A percentile compares a stretch with the other conserved stretches of the same genome.
Conservation (phyloP, 1,140 invertebrate species). For the Melitaea cinxia region DNA sequence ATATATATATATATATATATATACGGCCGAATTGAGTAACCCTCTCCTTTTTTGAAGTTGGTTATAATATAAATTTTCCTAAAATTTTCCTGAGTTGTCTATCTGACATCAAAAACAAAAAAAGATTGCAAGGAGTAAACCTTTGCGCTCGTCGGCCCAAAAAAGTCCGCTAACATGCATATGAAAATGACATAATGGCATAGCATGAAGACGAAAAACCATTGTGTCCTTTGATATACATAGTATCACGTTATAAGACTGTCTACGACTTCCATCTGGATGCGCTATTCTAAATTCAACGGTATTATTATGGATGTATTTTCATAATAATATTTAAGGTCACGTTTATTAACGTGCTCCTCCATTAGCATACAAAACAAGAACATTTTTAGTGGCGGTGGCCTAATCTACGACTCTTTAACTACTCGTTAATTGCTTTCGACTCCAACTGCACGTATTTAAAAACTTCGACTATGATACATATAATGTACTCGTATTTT, state of each 20-base stretch:
- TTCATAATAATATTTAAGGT: no score
- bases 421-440: no score
- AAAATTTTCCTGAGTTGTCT: slow-evolving; percentile 27
- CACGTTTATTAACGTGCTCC: no score
- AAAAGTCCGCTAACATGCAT: slow-evolving; percentile 34
- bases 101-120: slow-evolving; percentile 25
- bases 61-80: background rate
- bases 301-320: background rate
- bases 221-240: slow-evolving; percentile 52
- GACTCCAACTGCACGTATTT: no score
- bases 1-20: no score
- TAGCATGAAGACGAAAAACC: slow-evolving; percentile 38
- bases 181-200: slow-evolving; percentile 46
- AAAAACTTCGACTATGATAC: no score
- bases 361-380: no score
- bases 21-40: no score
- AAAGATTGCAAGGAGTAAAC: slow-evolving; percentile 30
- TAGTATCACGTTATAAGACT: slow-evolving; percentile 54
- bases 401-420: no score
- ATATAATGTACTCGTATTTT: no score
- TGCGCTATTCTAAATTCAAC: slow-evolving; percentile 48
- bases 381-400: no score
- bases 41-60: no score
- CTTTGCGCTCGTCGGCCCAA: slow-evolving; percentile 31
- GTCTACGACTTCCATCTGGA: slow-evolving; percentile 50